These are phyloP conservation scores for Strix aluco DNA, from an alignment of 2,113 vertebrate species.

Conservation along the genomic window DNA sequence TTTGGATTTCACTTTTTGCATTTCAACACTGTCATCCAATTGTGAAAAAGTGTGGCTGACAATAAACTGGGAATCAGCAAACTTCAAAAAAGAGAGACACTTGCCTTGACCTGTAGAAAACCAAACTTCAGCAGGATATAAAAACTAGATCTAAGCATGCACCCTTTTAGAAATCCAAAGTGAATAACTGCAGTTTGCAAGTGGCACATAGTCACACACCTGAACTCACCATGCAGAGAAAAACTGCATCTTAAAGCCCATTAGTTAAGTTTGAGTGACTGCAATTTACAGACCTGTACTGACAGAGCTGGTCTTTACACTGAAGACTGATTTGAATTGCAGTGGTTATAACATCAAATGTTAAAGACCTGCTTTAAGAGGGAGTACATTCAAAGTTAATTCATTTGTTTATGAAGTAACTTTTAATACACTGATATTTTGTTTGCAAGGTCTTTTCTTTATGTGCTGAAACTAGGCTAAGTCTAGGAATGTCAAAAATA, in stretches of 20 bases:
- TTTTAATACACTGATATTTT: background rate
- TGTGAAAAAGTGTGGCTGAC: background rate
- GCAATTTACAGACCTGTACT: background rate
- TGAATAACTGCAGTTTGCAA: background rate
- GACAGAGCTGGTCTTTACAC: background rate
- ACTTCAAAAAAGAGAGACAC: background rate
- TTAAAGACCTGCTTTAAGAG: background rate
- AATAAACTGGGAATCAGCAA: background rate
- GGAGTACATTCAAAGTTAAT: background rate
- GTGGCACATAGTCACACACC: background rate
- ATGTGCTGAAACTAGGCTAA: constrained; percentile 5
- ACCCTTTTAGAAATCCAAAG: background rate
- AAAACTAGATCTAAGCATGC: background rate
- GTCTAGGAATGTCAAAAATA: constrained; percentile 62
- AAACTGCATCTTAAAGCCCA: background rate
- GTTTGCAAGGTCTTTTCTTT: constrained; percentile 25
- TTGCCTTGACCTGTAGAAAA: background rate
- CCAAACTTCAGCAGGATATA: background rate
- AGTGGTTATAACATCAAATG: background rate
- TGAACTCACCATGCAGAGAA: background rate
- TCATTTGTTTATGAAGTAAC: constrained; percentile 8
- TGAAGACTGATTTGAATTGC: background rate
- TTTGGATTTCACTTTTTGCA: background rate
- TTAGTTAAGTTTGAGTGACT: background rate
- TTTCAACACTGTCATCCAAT: background rate